phyloP scores from a whole-genome alignment of 2,113 vertebrate genomes.

The Vulpes vulpes region DNA sequence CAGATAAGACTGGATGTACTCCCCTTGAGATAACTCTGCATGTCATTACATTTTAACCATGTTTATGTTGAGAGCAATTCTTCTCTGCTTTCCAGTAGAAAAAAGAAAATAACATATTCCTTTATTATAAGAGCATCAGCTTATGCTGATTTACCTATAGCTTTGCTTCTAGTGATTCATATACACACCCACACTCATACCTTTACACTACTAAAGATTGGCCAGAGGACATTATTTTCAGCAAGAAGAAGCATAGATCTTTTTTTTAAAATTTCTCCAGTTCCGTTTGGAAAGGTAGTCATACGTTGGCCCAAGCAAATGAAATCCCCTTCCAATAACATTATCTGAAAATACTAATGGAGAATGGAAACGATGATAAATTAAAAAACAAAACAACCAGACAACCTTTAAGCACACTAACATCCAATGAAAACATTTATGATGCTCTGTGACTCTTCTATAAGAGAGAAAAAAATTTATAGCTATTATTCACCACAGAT shows the following conservation, averaged over 20 bases:
- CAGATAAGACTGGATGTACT: slow-evolving; percentile 10
- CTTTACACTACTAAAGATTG: neutral
- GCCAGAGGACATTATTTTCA: neutral
- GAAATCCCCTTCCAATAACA: neutral
- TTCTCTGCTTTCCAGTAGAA: neutral
- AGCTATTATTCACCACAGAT: neutral
- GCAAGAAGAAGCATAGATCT: neutral
- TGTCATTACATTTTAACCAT: slow-evolving; percentile 14
- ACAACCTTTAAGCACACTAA: neutral
- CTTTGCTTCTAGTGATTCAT: neutral
- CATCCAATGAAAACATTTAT: neutral
- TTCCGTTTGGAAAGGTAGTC: neutral
- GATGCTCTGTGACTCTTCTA: neutral
- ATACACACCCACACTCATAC: neutral
- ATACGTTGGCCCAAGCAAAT: neutral
- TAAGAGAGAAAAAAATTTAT: neutral
- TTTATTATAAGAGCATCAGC: neutral
- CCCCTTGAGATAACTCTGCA: slow-evolving; percentile 36
- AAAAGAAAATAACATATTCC: neutral
- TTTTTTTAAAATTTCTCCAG: neutral
- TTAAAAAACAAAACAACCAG: neutral
- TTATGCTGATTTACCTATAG: neutral
- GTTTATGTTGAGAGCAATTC: neutral
- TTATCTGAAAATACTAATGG: neutral
- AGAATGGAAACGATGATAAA: neutral